Conservation (phyloP, 2,797 vertebrate genomes). For the Naso thynnoides region DNA sequence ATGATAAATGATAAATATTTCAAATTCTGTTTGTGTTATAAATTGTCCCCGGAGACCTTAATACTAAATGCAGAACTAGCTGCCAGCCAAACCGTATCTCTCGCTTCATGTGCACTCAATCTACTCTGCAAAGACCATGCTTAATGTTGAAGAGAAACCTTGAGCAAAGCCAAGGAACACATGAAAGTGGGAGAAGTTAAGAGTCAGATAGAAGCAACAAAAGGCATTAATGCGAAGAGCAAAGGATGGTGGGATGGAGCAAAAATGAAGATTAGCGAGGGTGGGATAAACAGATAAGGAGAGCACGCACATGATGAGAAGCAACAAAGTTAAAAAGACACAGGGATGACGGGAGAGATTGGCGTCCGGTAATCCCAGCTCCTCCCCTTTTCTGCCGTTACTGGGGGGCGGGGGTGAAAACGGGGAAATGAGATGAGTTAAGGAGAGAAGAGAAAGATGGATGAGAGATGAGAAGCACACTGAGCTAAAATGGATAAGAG, state of each 20-base stretch:
- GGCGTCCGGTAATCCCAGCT: slow-evolving; percentile 64
- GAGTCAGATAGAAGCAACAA: slow-evolving; percentile 73
- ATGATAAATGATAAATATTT: slow-evolving; percentile 50
- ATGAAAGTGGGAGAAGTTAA: slow-evolving; percentile 33
- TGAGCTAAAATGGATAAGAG: slow-evolving; percentile 64
- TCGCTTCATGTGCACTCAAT: slow-evolving; percentile 16
- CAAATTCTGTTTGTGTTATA: slow-evolving; percentile 46
- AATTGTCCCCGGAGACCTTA: slow-evolving; percentile 49
- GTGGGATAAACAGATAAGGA: slow-evolving; percentile 73
- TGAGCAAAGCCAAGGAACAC: slow-evolving; percentile 38
- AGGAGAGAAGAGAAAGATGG: slow-evolving; percentile 40
- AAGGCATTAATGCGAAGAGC: slow-evolving; percentile 57
- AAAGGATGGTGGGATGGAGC: slow-evolving; percentile 20
- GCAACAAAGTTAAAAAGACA: slow-evolving; percentile 74
- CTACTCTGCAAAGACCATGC: slow-evolving; percentile 24
- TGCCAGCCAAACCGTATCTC: slow-evolving; percentile 24
- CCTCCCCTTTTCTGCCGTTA: slow-evolving; percentile 53
- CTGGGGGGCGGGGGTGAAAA: slow-evolving; percentile 11
- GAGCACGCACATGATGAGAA: slow-evolving; percentile 61
- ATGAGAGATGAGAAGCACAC: slow-evolving; percentile 55
- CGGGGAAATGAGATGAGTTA: slow-evolving; percentile 30
- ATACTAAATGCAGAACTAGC: slow-evolving; percentile 32
- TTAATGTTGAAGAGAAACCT: slow-evolving; percentile 55
- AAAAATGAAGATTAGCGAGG: slow-evolving; percentile 60
- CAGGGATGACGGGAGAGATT: slow-evolving; percentile 62